Evolutionary conservation across 2,888 invertebrate genomes (phyloP).

Genomic region (Dicycla oo): DNA sequence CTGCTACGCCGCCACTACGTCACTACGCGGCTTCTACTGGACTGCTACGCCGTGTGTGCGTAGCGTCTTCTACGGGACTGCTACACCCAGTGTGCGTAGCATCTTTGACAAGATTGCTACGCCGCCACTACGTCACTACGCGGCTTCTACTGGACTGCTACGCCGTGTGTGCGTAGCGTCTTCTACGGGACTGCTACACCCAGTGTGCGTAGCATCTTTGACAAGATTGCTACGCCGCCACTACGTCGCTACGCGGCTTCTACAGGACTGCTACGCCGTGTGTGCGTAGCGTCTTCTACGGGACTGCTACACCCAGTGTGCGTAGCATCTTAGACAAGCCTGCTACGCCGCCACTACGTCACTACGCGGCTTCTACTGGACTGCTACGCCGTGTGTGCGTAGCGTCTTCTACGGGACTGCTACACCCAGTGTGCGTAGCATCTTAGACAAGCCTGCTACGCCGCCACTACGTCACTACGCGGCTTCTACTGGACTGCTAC

Average conservation of each 20-base stretch:
- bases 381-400: too few species aligned
- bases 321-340: background rate
- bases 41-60: too few species aligned
- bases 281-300: too few species aligned
- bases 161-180: background rate
- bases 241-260: too few species aligned
- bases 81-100: background rate
- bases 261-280: background rate
- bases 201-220: background rate
- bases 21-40: too few species aligned
- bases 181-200: too few species aligned
- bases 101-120: too few species aligned
- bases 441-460: background rate
- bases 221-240: too few species aligned
- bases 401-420: background rate
- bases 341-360: too few species aligned
- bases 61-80: background rate
- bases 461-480: background rate
- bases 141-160: background rate
- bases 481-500: background rate
- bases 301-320: background rate
- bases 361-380: too few species aligned
- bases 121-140: background rate
- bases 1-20: too few species aligned
- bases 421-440: background rate